Percentiles rank a stretch among this genome's conserved stretches.
phyloP scores from a whole-genome alignment of 2,113 vertebrate genomes.

The Pygathrix nemaeus region DNA sequence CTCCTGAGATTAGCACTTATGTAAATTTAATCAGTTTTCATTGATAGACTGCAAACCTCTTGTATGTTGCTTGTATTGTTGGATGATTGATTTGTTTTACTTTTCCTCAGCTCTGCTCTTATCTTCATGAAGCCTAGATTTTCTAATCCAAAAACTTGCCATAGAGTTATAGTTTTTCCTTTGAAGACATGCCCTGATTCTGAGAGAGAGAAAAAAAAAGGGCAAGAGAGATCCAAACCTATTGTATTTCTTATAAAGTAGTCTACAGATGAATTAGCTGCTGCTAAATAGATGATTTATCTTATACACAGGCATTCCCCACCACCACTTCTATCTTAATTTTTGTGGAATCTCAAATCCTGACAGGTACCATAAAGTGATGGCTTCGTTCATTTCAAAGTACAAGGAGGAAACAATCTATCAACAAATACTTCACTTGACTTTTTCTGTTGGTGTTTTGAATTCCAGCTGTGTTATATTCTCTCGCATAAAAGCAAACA shows the following conservation, averaged over 20 bases:
- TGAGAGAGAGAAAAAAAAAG: neutral
- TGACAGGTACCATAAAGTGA: conserved; percentile 43
- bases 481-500: conserved; percentile 59
- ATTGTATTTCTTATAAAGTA: conserved; percentile 51
- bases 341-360: conserved; percentile 52
- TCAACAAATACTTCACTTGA: conserved; percentile 67
- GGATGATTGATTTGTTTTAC: conserved; percentile 41
- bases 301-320: neutral
- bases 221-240: neutral
- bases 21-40: conserved; percentile 67
- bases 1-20: conserved; percentile 34
- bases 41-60: conserved; percentile 65
- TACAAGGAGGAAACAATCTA: neutral
- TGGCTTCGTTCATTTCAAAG: conserved; percentile 62
- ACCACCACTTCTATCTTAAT: neutral
- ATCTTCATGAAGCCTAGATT: conserved; percentile 45
- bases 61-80: conserved; percentile 39
- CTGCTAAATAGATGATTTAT: conserved; percentile 49
- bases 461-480: conserved; percentile 65
- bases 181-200: conserved; percentile 56
- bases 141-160: neutral
- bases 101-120: conserved; percentile 21
- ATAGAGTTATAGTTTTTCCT: conserved; percentile 35
- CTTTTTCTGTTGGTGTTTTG: conserved; percentile 10
- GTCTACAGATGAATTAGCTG: conserved; percentile 39